Percentiles rank a stretch among this genome's conserved stretches.
Evolutionary conservation across 2,113 vertebrate species (phyloP).

Genomic region (Tragulus kanchil): DNA sequence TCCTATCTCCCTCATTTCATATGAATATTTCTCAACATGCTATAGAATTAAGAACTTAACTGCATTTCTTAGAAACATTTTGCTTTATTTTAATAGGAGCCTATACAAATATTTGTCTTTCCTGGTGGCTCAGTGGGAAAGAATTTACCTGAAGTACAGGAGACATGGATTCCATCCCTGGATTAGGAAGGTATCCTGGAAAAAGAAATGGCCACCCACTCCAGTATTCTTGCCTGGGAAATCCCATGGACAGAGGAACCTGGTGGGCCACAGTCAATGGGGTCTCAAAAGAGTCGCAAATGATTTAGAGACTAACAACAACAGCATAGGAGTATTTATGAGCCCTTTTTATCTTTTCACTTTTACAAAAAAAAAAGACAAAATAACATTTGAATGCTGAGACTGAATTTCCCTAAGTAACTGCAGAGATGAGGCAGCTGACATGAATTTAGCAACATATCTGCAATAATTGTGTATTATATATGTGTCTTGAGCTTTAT

Average conservation of each 20-base stretch:
- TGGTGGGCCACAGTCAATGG: background rate
- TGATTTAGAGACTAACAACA: background rate
- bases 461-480: background rate
- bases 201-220: background rate
- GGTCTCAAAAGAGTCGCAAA: background rate
- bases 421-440: background rate
- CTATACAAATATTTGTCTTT: background rate
- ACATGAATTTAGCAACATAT: background rate
- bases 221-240: background rate
- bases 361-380: background rate
- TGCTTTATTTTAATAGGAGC: background rate
- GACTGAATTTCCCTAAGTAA: background rate
- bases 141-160: background rate
- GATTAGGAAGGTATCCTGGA: background rate
- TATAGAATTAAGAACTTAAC: background rate
- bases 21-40: background rate
- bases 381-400: background rate
- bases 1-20: background rate
- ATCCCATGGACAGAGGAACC: background rate
- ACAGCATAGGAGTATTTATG: background rate
- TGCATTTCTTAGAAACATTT: background rate
- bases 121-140: background rate
- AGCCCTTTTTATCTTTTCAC: background rate
- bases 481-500: background rate
- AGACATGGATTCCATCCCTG: background rate